Conservation (phyloP, 2,797 vertebrate genomes). For the Amphiprion clarkii region DNA sequence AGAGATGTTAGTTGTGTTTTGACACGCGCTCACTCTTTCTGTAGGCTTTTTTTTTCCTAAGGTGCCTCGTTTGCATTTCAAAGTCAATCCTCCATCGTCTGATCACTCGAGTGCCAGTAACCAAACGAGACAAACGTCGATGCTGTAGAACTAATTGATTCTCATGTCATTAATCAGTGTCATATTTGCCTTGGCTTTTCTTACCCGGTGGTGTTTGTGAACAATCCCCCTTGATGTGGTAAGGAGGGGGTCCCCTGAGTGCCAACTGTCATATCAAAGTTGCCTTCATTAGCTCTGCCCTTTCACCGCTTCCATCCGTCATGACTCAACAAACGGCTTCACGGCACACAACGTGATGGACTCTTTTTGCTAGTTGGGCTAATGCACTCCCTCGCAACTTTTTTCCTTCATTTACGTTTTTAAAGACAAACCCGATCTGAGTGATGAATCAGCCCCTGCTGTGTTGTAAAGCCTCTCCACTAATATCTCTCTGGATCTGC, state of each 20-base stretch:
- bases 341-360: slow-evolving; percentile 25
- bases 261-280: slow-evolving; percentile 50
- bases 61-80: slow-evolving; percentile 62
- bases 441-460: slow-evolving; percentile 50
- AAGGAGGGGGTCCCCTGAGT: slow-evolving; percentile 35
- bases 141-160: slow-evolving; percentile 63
- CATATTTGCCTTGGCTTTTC: slow-evolving; percentile 40
- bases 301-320: slow-evolving; percentile 48
- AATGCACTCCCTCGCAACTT: slow-evolving; percentile 30
- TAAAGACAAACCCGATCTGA: slow-evolving; percentile 34
- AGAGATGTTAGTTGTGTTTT: slow-evolving; percentile 39
- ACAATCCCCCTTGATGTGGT: slow-evolving; percentile 15
- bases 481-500: slow-evolving; percentile 18
- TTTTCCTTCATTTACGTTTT: neutral
- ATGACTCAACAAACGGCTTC: slow-evolving; percentile 35
- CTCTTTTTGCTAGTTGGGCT: slow-evolving; percentile 21
- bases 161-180: slow-evolving; percentile 65
- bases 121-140: slow-evolving; percentile 53
- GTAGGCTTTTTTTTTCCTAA: neutral
- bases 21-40: slow-evolving; percentile 31
- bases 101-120: slow-evolving; percentile 47
- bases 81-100: slow-evolving; percentile 44
- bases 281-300: slow-evolving; percentile 39
- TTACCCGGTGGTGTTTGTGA: slow-evolving; percentile 24
- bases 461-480: slow-evolving; percentile 6